phyloP scores from a whole-genome alignment of 2,797 vertebrate genomes.

The Tapirus indicus region DNA sequence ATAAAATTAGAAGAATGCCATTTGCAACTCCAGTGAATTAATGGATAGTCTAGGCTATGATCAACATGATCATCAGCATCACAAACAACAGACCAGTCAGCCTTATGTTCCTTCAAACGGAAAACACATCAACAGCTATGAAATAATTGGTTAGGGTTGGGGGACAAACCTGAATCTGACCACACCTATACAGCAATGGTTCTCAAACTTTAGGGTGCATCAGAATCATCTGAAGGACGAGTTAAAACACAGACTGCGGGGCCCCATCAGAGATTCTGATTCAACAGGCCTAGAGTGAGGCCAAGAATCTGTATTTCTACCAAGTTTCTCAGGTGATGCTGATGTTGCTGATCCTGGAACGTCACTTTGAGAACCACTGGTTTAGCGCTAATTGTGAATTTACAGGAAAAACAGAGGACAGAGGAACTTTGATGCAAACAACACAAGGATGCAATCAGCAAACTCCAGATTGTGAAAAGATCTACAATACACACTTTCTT shows the following conservation, averaged over 20 bases:
- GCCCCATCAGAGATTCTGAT: neutral
- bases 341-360: neutral
- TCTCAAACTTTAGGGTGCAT: neutral
- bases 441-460: neutral
- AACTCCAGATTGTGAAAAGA: neutral
- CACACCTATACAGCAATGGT: neutral
- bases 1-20: neutral
- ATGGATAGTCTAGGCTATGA: neutral
- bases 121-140: neutral
- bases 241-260: neutral
- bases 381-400: neutral
- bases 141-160: neutral
- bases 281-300: neutral
- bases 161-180: neutral
- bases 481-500: conserved; percentile 1
- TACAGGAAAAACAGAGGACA: neutral
- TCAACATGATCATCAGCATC: neutral
- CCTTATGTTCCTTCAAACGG: neutral
- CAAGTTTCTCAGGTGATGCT: neutral
- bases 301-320: neutral
- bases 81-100: neutral
- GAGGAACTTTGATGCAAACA: neutral
- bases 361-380: neutral
- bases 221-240: neutral
- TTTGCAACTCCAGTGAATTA: neutral